These are phyloP conservation scores for Agapornis roseicollis DNA, from an alignment of 2,113 vertebrate species.

Conservation along the genomic window DNA sequence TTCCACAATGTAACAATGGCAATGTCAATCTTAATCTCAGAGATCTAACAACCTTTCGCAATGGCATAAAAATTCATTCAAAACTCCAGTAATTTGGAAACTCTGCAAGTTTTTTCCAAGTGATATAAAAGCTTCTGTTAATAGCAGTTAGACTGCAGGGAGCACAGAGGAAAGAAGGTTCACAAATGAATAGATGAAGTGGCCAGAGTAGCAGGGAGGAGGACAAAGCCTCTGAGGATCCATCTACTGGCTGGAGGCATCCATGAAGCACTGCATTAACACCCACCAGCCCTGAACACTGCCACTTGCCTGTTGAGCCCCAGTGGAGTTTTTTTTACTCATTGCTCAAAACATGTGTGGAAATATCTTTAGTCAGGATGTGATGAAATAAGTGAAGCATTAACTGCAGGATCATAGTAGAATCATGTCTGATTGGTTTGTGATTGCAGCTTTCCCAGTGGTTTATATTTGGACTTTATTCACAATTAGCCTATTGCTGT, in stretches of 20 bases:
- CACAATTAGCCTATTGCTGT: background rate
- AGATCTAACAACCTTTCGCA: background rate
- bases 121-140: background rate
- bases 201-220: background rate
- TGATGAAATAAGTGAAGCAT: slow-evolving; percentile 3
- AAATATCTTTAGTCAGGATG: background rate
- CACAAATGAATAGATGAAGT: background rate
- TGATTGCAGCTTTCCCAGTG: background rate
- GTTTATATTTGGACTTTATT: slow-evolving; percentile 5
- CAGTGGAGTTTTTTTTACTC: background rate
- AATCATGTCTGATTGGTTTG: background rate
- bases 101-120: background rate
- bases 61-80: background rate
- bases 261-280: background rate
- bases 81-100: background rate
- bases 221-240: background rate
- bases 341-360: background rate
- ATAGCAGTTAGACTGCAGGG: background rate
- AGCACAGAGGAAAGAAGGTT: background rate
- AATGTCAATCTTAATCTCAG: background rate
- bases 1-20: background rate
- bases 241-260: fast-evolving
- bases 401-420: background rate
- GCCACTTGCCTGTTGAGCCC: background rate
- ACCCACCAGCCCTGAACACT: background rate